Evolutionary conservation across 1,140 invertebrate genomes (phyloP).

Genomic region (Leptopilina clavipes): DNA sequence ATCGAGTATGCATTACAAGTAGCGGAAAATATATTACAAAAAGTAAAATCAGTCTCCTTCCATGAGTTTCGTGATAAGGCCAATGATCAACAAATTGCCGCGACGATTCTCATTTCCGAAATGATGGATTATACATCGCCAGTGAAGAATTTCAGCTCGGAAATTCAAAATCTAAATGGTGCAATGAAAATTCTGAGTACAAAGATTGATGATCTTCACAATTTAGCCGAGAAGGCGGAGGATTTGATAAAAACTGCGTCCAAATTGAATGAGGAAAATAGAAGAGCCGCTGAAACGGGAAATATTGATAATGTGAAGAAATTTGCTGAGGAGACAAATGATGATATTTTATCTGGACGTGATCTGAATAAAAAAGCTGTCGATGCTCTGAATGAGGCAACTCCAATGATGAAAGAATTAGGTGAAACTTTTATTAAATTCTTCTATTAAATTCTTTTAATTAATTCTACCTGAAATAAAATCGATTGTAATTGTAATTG

Average conservation of each 20-base stretch:
- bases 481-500: neutral
- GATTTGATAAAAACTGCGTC: conserved; percentile 79
- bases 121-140: conserved; percentile 81
- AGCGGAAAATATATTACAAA: conserved; percentile 81
- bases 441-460: conserved; percentile 41
- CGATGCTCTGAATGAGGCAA: conserved; percentile 71
- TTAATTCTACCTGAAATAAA: neutral
- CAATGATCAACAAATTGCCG: conserved; percentile 77
- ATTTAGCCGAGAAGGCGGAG: conserved; percentile 79
- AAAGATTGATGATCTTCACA: conserved; percentile 84
- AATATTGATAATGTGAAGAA: conserved; percentile 69
- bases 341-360: conserved; percentile 59
- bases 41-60: conserved; percentile 80
- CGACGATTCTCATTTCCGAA: conserved; percentile 80
- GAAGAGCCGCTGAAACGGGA: conserved; percentile 59
- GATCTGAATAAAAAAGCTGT: conserved; percentile 72
- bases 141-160: conserved; percentile 77
- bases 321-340: conserved; percentile 57
- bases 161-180: conserved; percentile 76
- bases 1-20: conserved; percentile 85
- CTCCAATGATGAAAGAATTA: conserved; percentile 60
- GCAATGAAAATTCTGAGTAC: conserved; percentile 78
- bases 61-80: conserved; percentile 73
- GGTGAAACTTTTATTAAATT: conserved; percentile 43
- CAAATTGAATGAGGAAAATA: conserved; percentile 77